Conservation (phyloP, 1,140 invertebrate genomes). For the Eriosoma lanigerum region DNA sequence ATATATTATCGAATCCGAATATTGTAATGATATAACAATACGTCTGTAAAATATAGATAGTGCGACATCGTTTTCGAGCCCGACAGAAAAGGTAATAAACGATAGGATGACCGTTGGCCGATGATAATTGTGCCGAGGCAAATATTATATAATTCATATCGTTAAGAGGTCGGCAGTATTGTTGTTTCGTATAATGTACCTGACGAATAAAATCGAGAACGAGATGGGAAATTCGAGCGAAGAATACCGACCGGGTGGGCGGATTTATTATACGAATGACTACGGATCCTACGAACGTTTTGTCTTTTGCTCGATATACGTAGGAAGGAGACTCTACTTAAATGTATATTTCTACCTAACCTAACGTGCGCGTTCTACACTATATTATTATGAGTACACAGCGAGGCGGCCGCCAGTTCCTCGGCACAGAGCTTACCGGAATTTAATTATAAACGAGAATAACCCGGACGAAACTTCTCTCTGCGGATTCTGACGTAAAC, state of each 20-base stretch:
- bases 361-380: too few relatives aligned
- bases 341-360: too few relatives aligned
- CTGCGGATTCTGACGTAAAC: conserved; percentile 12
- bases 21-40: too few relatives aligned
- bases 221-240: neutral
- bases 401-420: neutral
- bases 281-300: too few relatives aligned
- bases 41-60: too few relatives aligned
- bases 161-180: neutral
- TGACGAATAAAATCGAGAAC: neutral
- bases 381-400: neutral
- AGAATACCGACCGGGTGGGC: neutral
- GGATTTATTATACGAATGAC: neutral
- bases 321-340: neutral
- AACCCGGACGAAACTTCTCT: conserved; percentile 29
- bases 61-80: neutral
- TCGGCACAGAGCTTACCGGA: conserved; percentile 28
- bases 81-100: conserved; percentile 11
- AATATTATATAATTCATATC: too few relatives aligned
- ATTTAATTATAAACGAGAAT: conserved; percentile 47
- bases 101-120: neutral
- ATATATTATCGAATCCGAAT: too few relatives aligned
- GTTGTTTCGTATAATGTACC: too few relatives aligned
- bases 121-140: conserved; percentile 3
- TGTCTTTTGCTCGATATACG: too few relatives aligned